Evolutionary conservation across 2,888 invertebrate species (phyloP), one percentile per base, ranked within the genome.

Genomic region (Leptodirus hochenwartii): DNA sequence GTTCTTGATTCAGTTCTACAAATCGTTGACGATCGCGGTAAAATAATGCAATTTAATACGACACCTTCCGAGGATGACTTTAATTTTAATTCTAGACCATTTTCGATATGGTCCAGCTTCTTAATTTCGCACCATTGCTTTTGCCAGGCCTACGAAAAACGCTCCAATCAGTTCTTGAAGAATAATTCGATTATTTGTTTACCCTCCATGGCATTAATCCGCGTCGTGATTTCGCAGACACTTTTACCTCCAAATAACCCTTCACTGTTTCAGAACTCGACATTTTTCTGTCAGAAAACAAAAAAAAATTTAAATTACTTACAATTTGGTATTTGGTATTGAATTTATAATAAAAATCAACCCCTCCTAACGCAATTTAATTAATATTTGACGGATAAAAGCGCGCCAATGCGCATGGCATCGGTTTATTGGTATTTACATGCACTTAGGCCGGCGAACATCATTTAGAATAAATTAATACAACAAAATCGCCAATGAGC

Each of bases 201-300:
- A 69, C 70, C 62, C 68, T 69, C 60, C 69, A 70, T 27, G 68
- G 66, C 45, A 67, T 66, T 42, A 70, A 57, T 29, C 66, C 67
- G 42, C 67, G 54, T 44, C 64, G 61, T 15, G 63, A 62, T 48
- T 61, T 66, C 29, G 63, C 61, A 17, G 69, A 67, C 47, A 69
- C 66, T 54, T 70, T 70, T 39, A 69, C 65, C 43, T 70, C 69
- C 38, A 70, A 54, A 51, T 66, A 68, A 37, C 69, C 69, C 32
- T n/a, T n/a, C n/a, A n/a, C n/a, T n/a, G n/a, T n/a, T n/a, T n/a
- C n/a, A n/a, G n/a, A n/a, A n/a, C n/a, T n/a, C n/a, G n/a, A n/a
- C n/a, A n/a, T n/a, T n/a, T n/a, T n/a, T n/a, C n/a, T n/a, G n/a
- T n/a, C n/a, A n/a, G n/a, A n/a, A n/a, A n/a, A n/a, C n/a, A n/a